phyloP scores from a whole-genome alignment of 2,888 invertebrate species.

The Parnassius mnemosyne region DNA sequence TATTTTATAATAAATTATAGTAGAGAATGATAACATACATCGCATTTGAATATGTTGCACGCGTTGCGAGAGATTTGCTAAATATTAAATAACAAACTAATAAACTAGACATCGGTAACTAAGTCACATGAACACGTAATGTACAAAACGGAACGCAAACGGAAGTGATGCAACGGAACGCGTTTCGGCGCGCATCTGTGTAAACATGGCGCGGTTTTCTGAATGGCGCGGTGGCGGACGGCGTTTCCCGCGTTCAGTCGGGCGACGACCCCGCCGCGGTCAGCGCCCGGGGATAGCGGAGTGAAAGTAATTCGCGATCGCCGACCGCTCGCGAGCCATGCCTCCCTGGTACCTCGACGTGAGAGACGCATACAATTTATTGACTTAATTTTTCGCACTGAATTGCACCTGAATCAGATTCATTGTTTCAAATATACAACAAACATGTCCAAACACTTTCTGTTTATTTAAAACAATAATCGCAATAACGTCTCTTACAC shows the following conservation, averaged over 20 bases:
- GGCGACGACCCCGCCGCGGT: slow-evolving; percentile 73
- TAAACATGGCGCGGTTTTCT: slow-evolving; percentile 77
- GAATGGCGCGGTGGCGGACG: slow-evolving; percentile 63
- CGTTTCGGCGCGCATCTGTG: slow-evolving; percentile 79
- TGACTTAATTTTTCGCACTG: slow-evolving; percentile 1
- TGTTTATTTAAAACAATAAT: too few species aligned
- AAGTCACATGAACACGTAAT: slow-evolving; percentile 58
- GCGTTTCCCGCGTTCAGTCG: slow-evolving; percentile 74
- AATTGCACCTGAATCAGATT: neutral
- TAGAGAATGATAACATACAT: neutral
- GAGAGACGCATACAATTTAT: slow-evolving; percentile 34
- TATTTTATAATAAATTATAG: neutral
- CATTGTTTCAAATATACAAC: too few species aligned
- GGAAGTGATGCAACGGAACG: slow-evolving; percentile 77
- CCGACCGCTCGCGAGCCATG: slow-evolving; percentile 68
- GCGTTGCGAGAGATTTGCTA: neutral
- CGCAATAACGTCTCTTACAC: too few species aligned
- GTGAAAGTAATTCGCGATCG: slow-evolving; percentile 80
- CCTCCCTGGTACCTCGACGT: slow-evolving; percentile 59
- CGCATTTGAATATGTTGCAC: neutral
- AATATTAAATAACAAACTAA: slow-evolving; percentile 13
- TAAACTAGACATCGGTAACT: slow-evolving; percentile 38
- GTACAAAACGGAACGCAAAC: slow-evolving; percentile 71
- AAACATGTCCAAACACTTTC: too few species aligned
- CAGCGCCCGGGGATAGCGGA: slow-evolving; percentile 75